A percentile compares a stretch with the other conserved stretches of the same genome.
phyloP scores from a whole-genome alignment of 2,797 vertebrate species.

The Taenioides sp. region DNA sequence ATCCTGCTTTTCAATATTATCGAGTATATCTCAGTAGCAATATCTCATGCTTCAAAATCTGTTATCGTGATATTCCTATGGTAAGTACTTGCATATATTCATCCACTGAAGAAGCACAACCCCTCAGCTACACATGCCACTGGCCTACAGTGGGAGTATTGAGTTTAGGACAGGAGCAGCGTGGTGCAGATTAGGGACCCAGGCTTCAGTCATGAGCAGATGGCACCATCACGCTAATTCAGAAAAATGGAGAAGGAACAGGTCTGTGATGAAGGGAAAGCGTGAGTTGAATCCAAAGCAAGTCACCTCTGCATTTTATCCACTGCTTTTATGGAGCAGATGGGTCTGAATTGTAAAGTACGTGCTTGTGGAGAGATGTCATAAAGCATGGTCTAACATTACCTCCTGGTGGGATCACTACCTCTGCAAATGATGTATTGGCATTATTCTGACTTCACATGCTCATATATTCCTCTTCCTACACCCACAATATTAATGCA shows the following conservation, averaged over 20 bases:
- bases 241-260: slow-evolving; percentile 89
- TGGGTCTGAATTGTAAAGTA: slow-evolving; percentile 87
- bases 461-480: slow-evolving; percentile 8
- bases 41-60: no score
- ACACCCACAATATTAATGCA: not conserved
- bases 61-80: slow-evolving; percentile 39
- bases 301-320: slow-evolving; percentile 73
- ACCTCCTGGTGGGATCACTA: slow-evolving; percentile 51
- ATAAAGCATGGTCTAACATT: slow-evolving; percentile 67
- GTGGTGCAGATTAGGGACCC: slow-evolving; percentile 74
- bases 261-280: slow-evolving; percentile 84
- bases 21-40: no score
- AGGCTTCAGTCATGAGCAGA: slow-evolving; percentile 85
- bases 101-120: slow-evolving; percentile 17
- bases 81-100: slow-evolving; percentile 70
- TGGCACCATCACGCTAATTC: slow-evolving; percentile 90
- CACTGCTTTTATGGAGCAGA: slow-evolving; percentile 80
- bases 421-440: slow-evolving; percentile 51
- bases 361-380: slow-evolving; percentile 81
- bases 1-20: no score
- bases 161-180: slow-evolving; percentile 48
- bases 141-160: slow-evolving; percentile 39
- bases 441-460: slow-evolving; percentile 26
- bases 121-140: slow-evolving; percentile 38
- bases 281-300: slow-evolving; percentile 84